Evolutionary conservation across 2,113 vertebrate genomes (phyloP), one percentile per base, ranked within the genome.

Genomic region (Malaclemys terrapin): DNA sequence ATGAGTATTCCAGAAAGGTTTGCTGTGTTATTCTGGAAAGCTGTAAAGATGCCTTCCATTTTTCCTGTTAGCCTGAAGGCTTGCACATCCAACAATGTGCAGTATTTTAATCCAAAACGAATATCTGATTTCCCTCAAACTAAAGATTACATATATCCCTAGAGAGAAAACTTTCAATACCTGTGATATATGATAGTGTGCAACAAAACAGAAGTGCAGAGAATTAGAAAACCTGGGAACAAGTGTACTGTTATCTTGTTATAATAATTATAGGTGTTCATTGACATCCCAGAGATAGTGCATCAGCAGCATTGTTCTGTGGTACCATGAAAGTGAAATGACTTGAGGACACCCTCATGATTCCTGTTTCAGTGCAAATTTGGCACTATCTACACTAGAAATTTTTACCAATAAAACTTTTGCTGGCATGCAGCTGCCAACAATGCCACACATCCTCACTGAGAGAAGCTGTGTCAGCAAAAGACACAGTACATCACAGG

Each of bases 321-420:
- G 42, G 49, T 57, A 27, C 9, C 29, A 47, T 1, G 49, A 53
- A 42, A 65, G 52, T 29, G n/a, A 59, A 79, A 53, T 0, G 0
- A 27, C 62, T 85, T 9, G 47, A 50, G 53, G 47, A 59, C 3
- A 80, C 72, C 82, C 31, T 88, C 24, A 56, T 90, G 25, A 38
- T 65, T 86, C 54, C 82, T 86, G 50, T n/a, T 76, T 81, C 27
- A 52, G 29, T 2, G 5, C 31, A 42, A 89, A 62, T 47, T 62
- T 31, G 27, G 59, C 59, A 29, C 29, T 62, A 62, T 62, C 59
- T 62, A 62, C 29, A 62, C 59, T 31, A 62, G 27, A 62, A 31
- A 62, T 12, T 62, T 62, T 62, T 62, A 62, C 59, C 59, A 62
- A 27, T 62, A 62, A 12, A 62, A 62, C 59, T 31, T 62, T 62